Percentiles rank a stretch among this genome's conserved stretches.
phyloP scores from a whole-genome alignment of 2,113 vertebrate genomes.

The Ailurus styani region DNA sequence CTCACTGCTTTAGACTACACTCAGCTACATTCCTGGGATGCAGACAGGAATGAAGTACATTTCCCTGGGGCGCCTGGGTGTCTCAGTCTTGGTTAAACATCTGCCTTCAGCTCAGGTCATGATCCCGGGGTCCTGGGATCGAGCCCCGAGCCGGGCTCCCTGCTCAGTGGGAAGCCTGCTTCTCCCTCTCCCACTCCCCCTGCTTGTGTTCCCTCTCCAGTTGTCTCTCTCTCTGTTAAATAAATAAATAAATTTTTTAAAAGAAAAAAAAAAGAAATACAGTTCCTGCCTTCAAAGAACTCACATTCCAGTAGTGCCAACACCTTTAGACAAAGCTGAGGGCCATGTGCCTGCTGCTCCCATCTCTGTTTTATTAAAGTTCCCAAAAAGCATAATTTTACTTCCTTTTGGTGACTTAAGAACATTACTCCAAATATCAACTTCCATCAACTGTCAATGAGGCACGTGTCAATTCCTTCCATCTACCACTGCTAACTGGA shows the following conservation, averaged over 20 bases:
- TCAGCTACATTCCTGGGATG: background rate
- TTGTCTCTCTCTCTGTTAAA: too few relatives aligned
- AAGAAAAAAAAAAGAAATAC: background rate
- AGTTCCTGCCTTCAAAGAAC: background rate
- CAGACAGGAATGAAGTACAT: background rate
- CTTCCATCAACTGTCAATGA: background rate
- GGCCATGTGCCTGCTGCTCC: accelerated
- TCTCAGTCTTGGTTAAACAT: too few relatives aligned
- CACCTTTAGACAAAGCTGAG: background rate
- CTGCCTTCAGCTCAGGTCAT: too few relatives aligned
- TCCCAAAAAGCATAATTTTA: background rate
- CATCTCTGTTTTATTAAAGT: background rate
- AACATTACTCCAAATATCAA: background rate
- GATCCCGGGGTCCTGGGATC: too few relatives aligned
- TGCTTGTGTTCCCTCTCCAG: too few relatives aligned
- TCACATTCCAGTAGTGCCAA: background rate
- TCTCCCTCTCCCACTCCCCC: too few relatives aligned
- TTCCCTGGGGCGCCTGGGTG: too few relatives aligned
- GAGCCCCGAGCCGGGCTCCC: too few relatives aligned
- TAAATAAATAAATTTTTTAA: too few relatives aligned
- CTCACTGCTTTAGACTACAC: background rate
- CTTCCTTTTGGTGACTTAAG: background rate
- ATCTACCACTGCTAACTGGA: background rate
- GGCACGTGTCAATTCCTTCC: background rate
- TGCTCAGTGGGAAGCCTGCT: too few relatives aligned